A percentile compares a stretch with the other conserved stretches of the same genome.
Conservation (phyloP, 2,113 vertebrate genomes). For the Sander vitreus region DNA sequence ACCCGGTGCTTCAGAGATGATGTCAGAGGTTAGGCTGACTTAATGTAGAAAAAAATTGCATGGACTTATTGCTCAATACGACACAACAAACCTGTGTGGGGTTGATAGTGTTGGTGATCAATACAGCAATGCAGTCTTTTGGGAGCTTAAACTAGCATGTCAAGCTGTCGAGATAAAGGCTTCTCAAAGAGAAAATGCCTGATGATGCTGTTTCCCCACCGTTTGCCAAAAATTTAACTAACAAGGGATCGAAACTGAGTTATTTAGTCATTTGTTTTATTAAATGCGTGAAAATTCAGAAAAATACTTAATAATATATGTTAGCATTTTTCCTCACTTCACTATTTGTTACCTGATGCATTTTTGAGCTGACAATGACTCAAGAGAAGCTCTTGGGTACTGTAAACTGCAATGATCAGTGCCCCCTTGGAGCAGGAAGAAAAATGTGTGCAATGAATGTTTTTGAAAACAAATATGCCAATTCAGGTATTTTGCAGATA, state of each 20-base stretch:
- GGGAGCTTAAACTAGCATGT: background rate
- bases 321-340: no score
- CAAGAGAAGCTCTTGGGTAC: no score
- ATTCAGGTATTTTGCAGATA: background rate
- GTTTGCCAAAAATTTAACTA: no score
- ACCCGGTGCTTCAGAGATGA: background rate
- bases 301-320: background rate
- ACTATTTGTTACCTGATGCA: no score
- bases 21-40: slow-evolving; percentile 22
- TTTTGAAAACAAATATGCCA: no score
- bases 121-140: background rate
- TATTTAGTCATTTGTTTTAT: background rate
- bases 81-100: background rate
- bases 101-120: background rate
- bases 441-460: background rate
- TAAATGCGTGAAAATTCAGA: background rate
- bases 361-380: no score
- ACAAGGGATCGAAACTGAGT: background rate
- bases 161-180: background rate
- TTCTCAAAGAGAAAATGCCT: no score
- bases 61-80: background rate
- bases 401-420: background rate
- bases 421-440: background rate
- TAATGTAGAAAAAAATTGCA: background rate
- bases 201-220: no score